Conservation (phyloP, 2,888 invertebrate species). For the Cordylochernes scorpioides region DNA sequence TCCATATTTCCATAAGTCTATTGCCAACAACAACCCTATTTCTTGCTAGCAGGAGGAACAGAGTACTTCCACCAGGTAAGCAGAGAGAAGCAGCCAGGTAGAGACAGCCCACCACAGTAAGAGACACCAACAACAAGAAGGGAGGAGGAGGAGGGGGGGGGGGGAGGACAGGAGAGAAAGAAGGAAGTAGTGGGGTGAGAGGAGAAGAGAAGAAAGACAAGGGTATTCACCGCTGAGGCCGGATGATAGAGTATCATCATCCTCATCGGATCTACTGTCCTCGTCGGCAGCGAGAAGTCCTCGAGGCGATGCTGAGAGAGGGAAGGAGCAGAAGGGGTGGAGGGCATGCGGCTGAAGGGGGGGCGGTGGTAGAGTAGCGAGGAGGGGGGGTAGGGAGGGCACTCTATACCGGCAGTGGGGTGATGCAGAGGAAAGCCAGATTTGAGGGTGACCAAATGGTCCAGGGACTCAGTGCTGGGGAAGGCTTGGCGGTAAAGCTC, state of each 20-base stretch:
- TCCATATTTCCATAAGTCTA: too few species aligned
- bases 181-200: background rate
- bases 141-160: background rate
- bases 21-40: too few species aligned
- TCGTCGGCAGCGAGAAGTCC: background rate
- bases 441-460: slow-evolving; percentile 12
- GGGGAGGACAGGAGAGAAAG: slow-evolving; percentile 1
- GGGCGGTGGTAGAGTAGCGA: slow-evolving; percentile 13
- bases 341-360: slow-evolving; percentile 12
- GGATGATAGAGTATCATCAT: slow-evolving; percentile 16
- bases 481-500: slow-evolving; percentile 18
- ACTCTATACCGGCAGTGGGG: slow-evolving; percentile 11
- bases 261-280: too few species aligned
- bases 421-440: slow-evolving; percentile 10
- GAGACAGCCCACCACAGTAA: too few species aligned
- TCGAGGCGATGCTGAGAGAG: slow-evolving; percentile 10
- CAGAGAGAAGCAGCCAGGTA: too few species aligned
- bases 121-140: slow-evolving; percentile 1
- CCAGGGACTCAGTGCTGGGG: slow-evolving; percentile 19
- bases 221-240: slow-evolving; percentile 15
- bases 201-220: background rate
- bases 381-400: slow-evolving; percentile 11
- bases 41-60: too few species aligned
- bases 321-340: slow-evolving; percentile 12
- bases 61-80: too few species aligned